Evolutionary conservation across 2,888 invertebrate species (phyloP).

Genomic region (Apodemia zela): DNA sequence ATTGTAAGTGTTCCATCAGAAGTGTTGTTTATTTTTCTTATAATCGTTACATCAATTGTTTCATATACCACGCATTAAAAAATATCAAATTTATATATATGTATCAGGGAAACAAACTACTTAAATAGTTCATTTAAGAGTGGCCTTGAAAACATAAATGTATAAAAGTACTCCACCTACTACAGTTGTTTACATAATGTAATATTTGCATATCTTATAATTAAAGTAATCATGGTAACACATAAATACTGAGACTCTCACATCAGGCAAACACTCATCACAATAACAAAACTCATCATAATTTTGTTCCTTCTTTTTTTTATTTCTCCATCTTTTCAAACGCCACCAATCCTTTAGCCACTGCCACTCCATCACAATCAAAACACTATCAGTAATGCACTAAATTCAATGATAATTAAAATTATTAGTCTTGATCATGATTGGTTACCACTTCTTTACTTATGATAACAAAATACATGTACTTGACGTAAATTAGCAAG

Average conservation of each 20-base stretch:
- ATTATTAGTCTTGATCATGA: conserved; percentile 51
- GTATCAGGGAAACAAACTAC: too few species aligned
- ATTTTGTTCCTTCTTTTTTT: conserved; percentile 71
- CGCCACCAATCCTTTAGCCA: conserved; percentile 92
- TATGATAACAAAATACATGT: conserved; percentile 63
- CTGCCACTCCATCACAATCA: conserved; percentile 85
- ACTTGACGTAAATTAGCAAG: conserved; percentile 66
- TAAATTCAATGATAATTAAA: conserved; percentile 49
- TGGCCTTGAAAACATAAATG: too few species aligned
- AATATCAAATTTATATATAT: too few species aligned
- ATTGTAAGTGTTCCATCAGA: too few species aligned
- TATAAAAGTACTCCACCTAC: too few species aligned
- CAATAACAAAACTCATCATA: conserved; percentile 87
- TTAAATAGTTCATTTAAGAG: too few species aligned
- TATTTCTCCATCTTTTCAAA: conserved; percentile 84
- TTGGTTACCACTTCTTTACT: conserved; percentile 52
- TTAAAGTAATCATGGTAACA: conserved; percentile 20
- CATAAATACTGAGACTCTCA: conserved; percentile 44
- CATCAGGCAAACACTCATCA: conserved; percentile 85
- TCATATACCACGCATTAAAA: too few species aligned
- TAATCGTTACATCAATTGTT: too few species aligned
- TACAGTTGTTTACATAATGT: conserved; percentile 4
- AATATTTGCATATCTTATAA: background rate
- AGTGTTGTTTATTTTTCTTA: too few species aligned
- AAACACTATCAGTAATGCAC: conserved; percentile 49